phyloP scores from a whole-genome alignment of 2,797 vertebrate species.

The Melanotaenia trifasciata region DNA sequence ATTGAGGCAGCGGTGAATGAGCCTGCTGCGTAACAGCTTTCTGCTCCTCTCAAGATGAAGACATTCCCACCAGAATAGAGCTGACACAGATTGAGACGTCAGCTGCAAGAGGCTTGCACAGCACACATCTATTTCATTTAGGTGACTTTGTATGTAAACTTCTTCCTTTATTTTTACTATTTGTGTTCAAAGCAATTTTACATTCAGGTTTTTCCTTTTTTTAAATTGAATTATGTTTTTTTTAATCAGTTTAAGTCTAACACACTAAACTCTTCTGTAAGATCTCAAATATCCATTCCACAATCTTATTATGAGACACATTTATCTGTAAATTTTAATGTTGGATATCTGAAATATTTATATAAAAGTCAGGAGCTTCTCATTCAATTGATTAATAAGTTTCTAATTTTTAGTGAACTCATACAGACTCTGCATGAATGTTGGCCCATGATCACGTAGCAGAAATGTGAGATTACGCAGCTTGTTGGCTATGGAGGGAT shows the following conservation, averaged over 20 bases:
- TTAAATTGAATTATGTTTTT: not conserved
- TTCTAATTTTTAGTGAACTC: not conserved
- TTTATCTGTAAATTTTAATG: constrained; percentile 2
- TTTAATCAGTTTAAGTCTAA: not conserved
- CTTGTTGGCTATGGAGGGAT: not conserved
- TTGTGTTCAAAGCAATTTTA: not conserved
- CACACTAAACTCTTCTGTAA: not conserved
- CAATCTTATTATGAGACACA: not conserved
- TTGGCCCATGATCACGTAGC: not conserved
- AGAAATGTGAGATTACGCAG: constrained; percentile 2
- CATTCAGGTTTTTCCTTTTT: no score
- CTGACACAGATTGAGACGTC: constrained; percentile 55
- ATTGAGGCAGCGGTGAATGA: constrained; percentile 68
- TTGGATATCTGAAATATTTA: constrained; percentile 5
- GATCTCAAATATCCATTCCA: not conserved
- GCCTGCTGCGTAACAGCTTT: constrained; percentile 67
- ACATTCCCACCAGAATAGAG: constrained; percentile 66
- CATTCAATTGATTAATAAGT: constrained; percentile 28
- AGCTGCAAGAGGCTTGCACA: not conserved
- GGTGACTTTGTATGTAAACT: not conserved
- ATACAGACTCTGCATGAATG: not conserved
- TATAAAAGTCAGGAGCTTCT: not conserved
- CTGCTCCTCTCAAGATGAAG: constrained; percentile 66
- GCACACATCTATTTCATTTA: not conserved
- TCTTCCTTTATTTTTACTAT: not conserved